Conservation (phyloP, 2,797 vertebrate genomes). For the Austrolebias charrua region DNA sequence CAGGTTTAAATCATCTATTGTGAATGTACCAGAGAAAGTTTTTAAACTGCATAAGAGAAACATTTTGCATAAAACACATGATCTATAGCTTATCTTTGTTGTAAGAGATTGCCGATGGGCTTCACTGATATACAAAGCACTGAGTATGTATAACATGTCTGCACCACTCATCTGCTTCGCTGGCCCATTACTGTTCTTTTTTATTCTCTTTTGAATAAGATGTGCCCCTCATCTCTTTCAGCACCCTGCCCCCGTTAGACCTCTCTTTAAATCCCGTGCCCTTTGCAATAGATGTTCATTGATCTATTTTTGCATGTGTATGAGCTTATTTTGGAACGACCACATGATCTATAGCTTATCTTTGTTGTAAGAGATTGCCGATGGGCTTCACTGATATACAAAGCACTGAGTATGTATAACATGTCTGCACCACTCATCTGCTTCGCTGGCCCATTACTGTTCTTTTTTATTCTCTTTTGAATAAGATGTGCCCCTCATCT, state of each 20-base stretch:
- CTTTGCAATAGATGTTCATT: conserved; percentile 78
- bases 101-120: conserved; percentile 36
- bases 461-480: conserved; percentile 57
- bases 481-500: conserved; percentile 52
- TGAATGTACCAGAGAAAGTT: conserved; percentile 5
- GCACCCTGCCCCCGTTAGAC: conserved; percentile 47
- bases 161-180: conserved; percentile 47
- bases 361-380: conserved; percentile 39
- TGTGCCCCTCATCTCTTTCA: conserved; percentile 51
- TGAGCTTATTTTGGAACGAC: conserved; percentile 79
- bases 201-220: conserved; percentile 59
- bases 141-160: conserved; percentile 40
- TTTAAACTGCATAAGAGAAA: conserved; percentile 11
- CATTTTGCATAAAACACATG: conserved; percentile 36
- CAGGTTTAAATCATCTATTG: conserved; percentile 6
- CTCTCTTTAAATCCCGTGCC: conserved; percentile 67
- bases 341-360: conserved; percentile 17
- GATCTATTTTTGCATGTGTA: conserved; percentile 78
- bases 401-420: conserved; percentile 43
- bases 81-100: conserved; percentile 21
- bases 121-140: conserved; percentile 38
- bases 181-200: conserved; percentile 54
- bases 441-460: conserved; percentile 55
- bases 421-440: conserved; percentile 40
- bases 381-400: conserved; percentile 33